phyloP scores from a whole-genome alignment of 2,888 invertebrate species.

The Argyresthia albistria region DNA sequence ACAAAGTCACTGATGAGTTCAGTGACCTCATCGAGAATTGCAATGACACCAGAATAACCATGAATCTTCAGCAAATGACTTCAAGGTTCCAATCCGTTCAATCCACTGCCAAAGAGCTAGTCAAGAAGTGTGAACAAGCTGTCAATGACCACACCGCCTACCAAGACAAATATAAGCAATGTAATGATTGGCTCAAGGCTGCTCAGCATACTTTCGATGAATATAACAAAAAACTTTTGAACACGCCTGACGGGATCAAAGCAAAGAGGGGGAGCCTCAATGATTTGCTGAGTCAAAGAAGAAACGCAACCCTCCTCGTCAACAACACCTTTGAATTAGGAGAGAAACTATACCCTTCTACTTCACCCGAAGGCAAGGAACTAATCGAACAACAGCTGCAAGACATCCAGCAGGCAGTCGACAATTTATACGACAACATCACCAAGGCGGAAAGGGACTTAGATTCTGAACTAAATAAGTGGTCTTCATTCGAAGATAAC shows the following conservation, averaged over 20 bases:
- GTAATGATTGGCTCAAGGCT: constrained; percentile 83
- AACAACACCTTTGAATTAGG: constrained; percentile 90
- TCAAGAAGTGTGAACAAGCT: constrained; percentile 93
- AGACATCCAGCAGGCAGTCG: constrained; percentile 87
- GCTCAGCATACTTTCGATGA: constrained; percentile 81
- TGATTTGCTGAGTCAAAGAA: constrained; percentile 82
- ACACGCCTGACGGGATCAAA: constrained; percentile 78
- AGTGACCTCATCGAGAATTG: constrained; percentile 88
- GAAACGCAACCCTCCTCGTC: constrained; percentile 80
- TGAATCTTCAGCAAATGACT: constrained; percentile 90
- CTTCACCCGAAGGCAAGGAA: constrained; percentile 90
- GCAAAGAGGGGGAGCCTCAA: constrained; percentile 80
- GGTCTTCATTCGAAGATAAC: constrained; percentile 93
- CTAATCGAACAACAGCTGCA: constrained; percentile 86
- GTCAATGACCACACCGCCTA: constrained; percentile 85
- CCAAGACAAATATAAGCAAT: constrained; percentile 87
- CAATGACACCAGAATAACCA: constrained; percentile 89
- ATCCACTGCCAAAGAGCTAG: constrained; percentile 89
- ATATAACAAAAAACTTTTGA: constrained; percentile 75
- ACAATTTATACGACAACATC: constrained; percentile 85
- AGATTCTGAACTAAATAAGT: constrained; percentile 86
- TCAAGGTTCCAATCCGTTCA: constrained; percentile 93
- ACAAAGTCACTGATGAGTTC: constrained; percentile 88
- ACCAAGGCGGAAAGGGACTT: constrained; percentile 85
- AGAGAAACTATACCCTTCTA: constrained; percentile 89